Conservation (phyloP, 2,113 vertebrate genomes). For the Perca schrenkii region DNA sequence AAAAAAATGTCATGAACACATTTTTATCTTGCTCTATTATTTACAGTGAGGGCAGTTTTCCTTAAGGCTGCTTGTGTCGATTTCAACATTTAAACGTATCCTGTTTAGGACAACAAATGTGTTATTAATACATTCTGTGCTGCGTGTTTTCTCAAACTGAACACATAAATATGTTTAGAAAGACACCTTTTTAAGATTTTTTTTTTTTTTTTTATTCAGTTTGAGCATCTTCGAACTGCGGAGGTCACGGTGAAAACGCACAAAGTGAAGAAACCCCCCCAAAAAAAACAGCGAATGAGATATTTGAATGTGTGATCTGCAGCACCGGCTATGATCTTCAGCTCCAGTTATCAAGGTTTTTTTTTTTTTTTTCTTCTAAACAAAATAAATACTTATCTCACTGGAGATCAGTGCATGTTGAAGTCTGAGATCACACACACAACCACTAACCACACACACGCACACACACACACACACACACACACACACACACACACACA, state of each 20-base stretch:
- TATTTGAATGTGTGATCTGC: constrained; percentile 16
- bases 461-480: constrained; percentile 3
- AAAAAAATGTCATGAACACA: constrained; percentile 2
- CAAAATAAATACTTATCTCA: constrained; percentile 73
- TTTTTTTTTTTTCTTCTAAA: constrained; percentile 9
- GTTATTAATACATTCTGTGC: constrained; percentile 29
- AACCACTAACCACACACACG: not conserved
- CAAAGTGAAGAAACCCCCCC: not conserved
- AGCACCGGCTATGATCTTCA: constrained; percentile 49
- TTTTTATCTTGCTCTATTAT: constrained; percentile 23
- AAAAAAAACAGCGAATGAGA: not conserved
- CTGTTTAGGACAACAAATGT: not conserved
- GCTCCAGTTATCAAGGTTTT: constrained; percentile 17
- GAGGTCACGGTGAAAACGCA: not conserved
- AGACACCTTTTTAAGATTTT: not conserved
- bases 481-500: not conserved
- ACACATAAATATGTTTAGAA: not conserved
- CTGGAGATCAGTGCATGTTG: constrained; percentile 61
- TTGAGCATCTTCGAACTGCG: not conserved
- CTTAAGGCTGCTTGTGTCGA: not conserved
- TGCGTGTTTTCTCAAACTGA: not conserved
- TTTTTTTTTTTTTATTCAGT: not conserved
- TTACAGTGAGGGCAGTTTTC: constrained; percentile 48
- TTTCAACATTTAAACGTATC: not conserved
- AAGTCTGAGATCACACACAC: constrained; percentile 38